Base-by-base conservation (phyloP, 2,113 vertebrate genomes). In the Balaeniceps rex region DNA sequence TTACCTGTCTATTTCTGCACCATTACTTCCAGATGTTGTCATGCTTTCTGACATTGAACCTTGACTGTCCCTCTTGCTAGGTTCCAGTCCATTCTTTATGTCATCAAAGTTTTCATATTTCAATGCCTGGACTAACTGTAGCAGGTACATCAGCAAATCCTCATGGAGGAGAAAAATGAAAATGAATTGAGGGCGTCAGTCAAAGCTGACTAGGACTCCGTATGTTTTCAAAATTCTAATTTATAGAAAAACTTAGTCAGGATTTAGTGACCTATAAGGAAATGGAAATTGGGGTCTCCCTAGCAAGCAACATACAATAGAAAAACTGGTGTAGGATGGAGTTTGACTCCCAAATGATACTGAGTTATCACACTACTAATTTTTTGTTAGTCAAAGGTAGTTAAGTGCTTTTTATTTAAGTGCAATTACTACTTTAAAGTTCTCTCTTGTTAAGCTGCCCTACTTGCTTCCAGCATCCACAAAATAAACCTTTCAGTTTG, bases 51-150 rank as follows among this genome's bases (percentile, higher is more conserved):
- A 98, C 95, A 99, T 97, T 23, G 99, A 97, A 17, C 98, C 99
- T 85, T 99, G 99, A 96, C 97, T 98, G 84, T 99, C 99, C 88
- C 98, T 98, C 97, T 99, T 99, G 93, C 98, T 99, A 24, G 99
- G 99, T 88, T 99, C 99, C 97, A 99, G 97, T 55, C 99, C 99
- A 57, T 98, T 98, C 97, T 99, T 99, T 97, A 99, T 99, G 87
- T 99, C 99, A 65, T 98, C 98, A 66, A 99, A 99, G 97, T 99
- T 99, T 97, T 99, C 99, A 2, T 99, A 99, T 89, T 99, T 99
- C 87, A 99, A 83, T 28, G 99, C 99, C 94, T 99, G 99, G 42
- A 99, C 99, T 94, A 99, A 98, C 93, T 99, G 99, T 23, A 99
- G 98, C 29, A 99, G 98, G 96, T 99, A 99, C 99, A 99, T 99